Percentiles rank a stretch among this genome's conserved stretches.
These are phyloP conservation scores for Thecocarcelia acutangulata DNA, from an alignment of 2,888 invertebrate species.

Conservation along the genomic window DNA sequence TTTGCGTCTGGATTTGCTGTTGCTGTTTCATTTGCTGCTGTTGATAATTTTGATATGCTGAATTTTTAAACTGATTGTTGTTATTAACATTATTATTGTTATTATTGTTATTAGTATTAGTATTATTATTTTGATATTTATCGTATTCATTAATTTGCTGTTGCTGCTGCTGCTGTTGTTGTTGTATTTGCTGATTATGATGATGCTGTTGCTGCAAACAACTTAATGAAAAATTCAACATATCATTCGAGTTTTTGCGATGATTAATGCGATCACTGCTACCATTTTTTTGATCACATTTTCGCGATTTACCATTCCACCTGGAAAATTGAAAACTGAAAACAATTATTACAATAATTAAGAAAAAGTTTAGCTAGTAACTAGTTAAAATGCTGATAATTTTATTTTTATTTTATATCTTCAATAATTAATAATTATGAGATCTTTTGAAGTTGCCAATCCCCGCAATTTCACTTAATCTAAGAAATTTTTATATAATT, in stretches of 20 bases:
- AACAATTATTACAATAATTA: slow-evolving; percentile 35
- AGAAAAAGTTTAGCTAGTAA: too few species aligned
- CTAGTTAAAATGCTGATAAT: too few species aligned
- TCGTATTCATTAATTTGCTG: slow-evolving; percentile 72
- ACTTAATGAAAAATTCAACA: slow-evolving; percentile 76
- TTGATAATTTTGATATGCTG: slow-evolving; percentile 79
- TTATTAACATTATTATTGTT: slow-evolving; percentile 55
- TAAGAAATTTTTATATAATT: not conserved
- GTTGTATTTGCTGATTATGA: slow-evolving; percentile 65
- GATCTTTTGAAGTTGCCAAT: too few species aligned
- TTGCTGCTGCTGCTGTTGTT: slow-evolving; percentile 58
- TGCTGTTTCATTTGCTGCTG: slow-evolving; percentile 71
- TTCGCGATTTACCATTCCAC: slow-evolving; percentile 79
- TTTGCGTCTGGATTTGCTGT: slow-evolving; percentile 73
- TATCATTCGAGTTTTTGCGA: slow-evolving; percentile 80
- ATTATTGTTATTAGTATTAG: slow-evolving; percentile 45
- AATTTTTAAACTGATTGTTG: slow-evolving; percentile 78
- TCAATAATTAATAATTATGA: too few species aligned
- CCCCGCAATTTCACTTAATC: too few species aligned
- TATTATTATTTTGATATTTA: slow-evolving; percentile 70
- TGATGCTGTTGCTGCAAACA: slow-evolving; percentile 74
- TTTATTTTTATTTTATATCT: too few species aligned
- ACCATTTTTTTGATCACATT: slow-evolving; percentile 78
- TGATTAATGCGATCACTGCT: slow-evolving; percentile 80
- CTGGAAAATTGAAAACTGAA: slow-evolving; percentile 71